Conservation (phyloP, 2,113 vertebrate genomes). For the Pollimyrus isidori region DNA sequence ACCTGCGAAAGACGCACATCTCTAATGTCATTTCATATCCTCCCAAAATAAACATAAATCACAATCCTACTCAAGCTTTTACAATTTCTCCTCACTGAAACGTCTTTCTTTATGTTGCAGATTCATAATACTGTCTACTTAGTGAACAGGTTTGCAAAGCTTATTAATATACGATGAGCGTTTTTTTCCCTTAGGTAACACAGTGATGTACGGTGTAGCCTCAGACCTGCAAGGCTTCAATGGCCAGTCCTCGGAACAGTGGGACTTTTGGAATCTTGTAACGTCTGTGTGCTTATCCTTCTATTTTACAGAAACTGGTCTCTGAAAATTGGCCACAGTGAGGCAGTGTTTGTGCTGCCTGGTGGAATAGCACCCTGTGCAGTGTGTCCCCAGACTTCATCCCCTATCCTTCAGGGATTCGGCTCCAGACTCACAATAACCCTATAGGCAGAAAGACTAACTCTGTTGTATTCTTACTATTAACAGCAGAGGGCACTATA, state of each 20-base stretch:
- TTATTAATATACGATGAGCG: background rate
- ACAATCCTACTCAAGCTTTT: background rate
- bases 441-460: background rate
- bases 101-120: background rate
- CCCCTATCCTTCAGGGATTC: background rate
- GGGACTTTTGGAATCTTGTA: background rate
- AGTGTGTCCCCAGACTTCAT: background rate
- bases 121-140: background rate
- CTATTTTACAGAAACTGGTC: background rate
- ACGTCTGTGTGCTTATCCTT: background rate
- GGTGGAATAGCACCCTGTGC: background rate
- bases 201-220: background rate
- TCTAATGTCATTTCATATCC: background rate
- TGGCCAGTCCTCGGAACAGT: background rate
- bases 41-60: too few species aligned
- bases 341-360: background rate
- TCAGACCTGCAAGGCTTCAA: background rate
- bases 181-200: background rate
- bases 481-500: background rate
- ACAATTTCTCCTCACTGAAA: background rate
- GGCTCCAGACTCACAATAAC: background rate
- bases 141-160: background rate
- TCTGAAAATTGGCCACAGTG: background rate
- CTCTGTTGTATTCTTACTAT: background rate
- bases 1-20: constrained; percentile 55